These are phyloP conservation scores for Alouatta palliata DNA, from an alignment of 2,113 vertebrate genomes.

Conservation along the genomic window DNA sequence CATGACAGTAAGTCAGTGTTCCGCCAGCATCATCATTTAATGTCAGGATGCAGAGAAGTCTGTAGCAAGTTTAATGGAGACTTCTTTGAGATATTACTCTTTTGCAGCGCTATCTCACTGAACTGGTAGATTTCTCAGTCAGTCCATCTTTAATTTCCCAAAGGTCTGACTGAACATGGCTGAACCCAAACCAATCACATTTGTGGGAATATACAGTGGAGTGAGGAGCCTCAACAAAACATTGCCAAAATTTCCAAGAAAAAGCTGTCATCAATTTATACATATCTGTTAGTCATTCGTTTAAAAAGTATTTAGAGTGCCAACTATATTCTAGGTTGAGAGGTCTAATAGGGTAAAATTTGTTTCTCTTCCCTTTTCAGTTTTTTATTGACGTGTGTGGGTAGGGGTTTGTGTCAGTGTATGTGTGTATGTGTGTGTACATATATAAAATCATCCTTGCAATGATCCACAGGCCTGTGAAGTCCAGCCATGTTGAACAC, in stretches of 20 bases:
- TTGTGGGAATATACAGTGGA: background rate
- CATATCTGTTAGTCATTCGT: background rate
- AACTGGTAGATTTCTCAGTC: background rate
- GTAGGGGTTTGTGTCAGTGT: background rate
- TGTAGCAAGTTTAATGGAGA: conserved; percentile 18
- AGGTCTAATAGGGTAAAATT: background rate
- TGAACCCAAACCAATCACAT: background rate
- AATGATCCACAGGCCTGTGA: background rate
- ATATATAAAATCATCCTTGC: background rate
- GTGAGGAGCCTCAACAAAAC: background rate
- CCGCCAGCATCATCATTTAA: background rate
- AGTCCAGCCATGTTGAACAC: background rate
- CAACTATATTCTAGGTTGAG: background rate
- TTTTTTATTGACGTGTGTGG: background rate
- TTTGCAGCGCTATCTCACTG: background rate
- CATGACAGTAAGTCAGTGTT: background rate
- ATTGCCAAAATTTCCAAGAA: background rate
- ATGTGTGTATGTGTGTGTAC: background rate
- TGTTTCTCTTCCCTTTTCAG: background rate
- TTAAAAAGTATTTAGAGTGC: background rate
- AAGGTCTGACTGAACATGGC: background rate
- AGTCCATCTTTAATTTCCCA: background rate
- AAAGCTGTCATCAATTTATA: background rate
- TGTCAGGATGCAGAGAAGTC: background rate
- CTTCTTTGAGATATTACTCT: background rate